Base-by-base conservation (phyloP, 2,797 vertebrate genomes). In the Sebastolobus alascanus region DNA sequence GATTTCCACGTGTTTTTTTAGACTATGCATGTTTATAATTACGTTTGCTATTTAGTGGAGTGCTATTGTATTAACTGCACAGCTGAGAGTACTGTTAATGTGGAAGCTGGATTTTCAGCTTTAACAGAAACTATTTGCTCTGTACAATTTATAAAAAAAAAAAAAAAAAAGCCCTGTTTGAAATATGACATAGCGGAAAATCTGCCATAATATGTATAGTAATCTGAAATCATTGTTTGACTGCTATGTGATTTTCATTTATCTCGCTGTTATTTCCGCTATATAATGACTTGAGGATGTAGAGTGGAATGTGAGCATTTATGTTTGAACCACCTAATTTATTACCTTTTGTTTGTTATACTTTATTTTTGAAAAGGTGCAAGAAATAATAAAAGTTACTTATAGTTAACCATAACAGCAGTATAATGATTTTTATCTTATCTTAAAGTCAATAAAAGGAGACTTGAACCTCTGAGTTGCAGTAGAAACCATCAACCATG, bases 281-380 rank as follows among this genome's bases (percentile, higher is more conserved):
- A 65, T 71, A 76, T 87, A 27, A 73, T 25, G 58, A 84, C 67
- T 80, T 78, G 35, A 72, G 73, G 76, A 55, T 84, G 70, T 85
- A 73, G 74, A 87, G 86, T 89, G 84, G 82, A 94, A 87, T 89
- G 86, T 91, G 87, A 90, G 76, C 83, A 87, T 80, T 86, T 80
- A 87, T 86, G 91, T 87, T 87, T 89, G 55, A 90, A 89, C 85
- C 85, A 80, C 83, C 90, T 94, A 95, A 95, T 93, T 95, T 96
- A 95, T 95, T 95, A 79, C 90, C 61, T 90, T 92, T 86, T 89
- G 58, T 94, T 89, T 91, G 87, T 93, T 87, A 87, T 85, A 92
- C 88, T 82, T 88, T 83, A 90, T 89, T 92, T 92, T 92, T 89
- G 64, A 83, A 84, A 86, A 84, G 8, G 50, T 87, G 81, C 77